phyloP scores from a whole-genome alignment of 2,797 vertebrate genomes.

The Momotus momota region DNA sequence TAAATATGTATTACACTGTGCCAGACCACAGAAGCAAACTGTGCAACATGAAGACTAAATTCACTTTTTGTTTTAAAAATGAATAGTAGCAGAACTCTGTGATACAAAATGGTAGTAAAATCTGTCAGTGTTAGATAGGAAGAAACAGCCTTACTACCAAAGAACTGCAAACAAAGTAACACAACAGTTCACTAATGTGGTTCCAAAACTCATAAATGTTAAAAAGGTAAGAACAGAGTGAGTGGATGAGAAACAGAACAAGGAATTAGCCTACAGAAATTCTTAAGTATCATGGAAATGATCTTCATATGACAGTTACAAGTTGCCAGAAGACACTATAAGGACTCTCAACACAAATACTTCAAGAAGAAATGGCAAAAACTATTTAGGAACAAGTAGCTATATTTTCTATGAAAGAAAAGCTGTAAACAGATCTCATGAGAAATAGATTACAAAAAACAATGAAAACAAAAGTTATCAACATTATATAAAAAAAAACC shows the following conservation, averaged over 20 bases:
- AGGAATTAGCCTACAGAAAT: not conserved
- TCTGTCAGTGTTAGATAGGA: not conserved
- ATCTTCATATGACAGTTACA: not conserved
- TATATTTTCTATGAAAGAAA: not conserved
- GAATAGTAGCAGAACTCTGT: not conserved
- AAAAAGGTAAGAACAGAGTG: not conserved
- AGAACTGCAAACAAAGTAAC: not conserved
- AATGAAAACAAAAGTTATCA: not conserved
- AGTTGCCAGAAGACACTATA: not conserved
- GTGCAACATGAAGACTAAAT: not conserved
- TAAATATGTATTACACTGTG: not conserved
- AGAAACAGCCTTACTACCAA: not conserved
- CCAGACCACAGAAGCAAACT: not conserved
- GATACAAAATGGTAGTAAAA: not conserved
- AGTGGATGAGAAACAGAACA: not conserved
- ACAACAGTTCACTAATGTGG: accelerated
- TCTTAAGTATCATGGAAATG: not conserved
- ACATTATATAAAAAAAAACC: not conserved
- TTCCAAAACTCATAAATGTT: not conserved
- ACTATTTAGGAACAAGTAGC: not conserved
- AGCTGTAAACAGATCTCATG: not conserved
- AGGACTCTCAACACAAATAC: not conserved
- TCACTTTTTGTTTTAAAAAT: not conserved
- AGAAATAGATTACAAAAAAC: not conserved
- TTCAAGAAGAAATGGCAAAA: not conserved